Evolutionary conservation across 2,888 invertebrate species (phyloP).

Genomic region (Eucriotettix oculatus): DNA sequence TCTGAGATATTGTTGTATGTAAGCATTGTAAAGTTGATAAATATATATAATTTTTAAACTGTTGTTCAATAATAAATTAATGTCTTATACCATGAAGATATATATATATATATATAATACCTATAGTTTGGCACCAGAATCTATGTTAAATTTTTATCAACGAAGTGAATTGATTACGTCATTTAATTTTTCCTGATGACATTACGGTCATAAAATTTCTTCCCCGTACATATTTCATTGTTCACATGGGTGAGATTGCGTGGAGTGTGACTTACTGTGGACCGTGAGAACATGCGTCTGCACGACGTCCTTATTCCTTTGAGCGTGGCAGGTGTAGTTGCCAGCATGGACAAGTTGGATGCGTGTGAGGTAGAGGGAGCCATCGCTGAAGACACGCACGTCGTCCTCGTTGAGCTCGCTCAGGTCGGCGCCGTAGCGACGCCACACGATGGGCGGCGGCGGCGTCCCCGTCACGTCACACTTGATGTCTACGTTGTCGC

Average conservation of each 20-base stretch:
- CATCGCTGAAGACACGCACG: slow-evolving; percentile 53
- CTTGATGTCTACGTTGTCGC: slow-evolving; percentile 61
- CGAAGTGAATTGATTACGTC: no score
- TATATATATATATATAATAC: no score
- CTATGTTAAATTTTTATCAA: no score
- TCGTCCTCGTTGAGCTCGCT: slow-evolving; percentile 41
- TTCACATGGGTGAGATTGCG: not conserved
- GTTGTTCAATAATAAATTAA: no score
- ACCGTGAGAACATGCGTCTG: slow-evolving; percentile 58
- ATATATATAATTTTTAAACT: no score
- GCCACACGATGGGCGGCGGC: slow-evolving; percentile 53
- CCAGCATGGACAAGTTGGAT: slow-evolving; percentile 58
- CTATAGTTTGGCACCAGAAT: no score
- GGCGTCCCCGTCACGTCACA: slow-evolving; percentile 58
- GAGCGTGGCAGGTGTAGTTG: slow-evolving; percentile 61
- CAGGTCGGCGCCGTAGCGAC: slow-evolving; percentile 46
- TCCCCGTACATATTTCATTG: no score
- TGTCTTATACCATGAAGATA: no score
- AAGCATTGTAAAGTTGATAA: no score
- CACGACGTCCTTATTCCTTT: slow-evolving; percentile 50
- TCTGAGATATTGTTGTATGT: no score
- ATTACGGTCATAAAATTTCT: no score
- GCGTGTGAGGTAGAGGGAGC: slow-evolving; percentile 52
- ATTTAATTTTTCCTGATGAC: no score
- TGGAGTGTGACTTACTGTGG: slow-evolving; percentile 40